Base-by-base conservation (phyloP, 1,140 invertebrate genomes). In the Lepidurus couesii region DNA sequence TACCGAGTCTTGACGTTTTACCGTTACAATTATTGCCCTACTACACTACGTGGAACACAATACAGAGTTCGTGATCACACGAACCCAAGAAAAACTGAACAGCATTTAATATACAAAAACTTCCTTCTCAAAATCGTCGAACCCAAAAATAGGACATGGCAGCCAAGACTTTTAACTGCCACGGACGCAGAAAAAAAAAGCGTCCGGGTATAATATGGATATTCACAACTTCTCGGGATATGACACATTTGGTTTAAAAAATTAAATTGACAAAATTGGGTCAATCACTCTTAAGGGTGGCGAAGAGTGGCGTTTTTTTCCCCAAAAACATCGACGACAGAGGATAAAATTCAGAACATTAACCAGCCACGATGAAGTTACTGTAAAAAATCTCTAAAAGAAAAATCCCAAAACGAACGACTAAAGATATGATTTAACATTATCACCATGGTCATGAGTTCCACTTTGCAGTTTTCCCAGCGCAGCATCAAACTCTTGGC, bases 1-100 rank as follows among this genome's bases (percentile, higher is more conserved):
- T 13, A 21, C 53, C 53, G 53, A 65, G 53, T 65, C 53, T 65
- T 65, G 53, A 21, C 21, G 53, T 65, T 34, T 65, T 21, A 65
- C n/a, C 53, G 21, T 65, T 65, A 65, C 53, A 65, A 65, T 65
- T 65, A 65, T 65, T 65, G 53, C 53, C 53, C 53, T 65, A 65
- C 53, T 65, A 65, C 53, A 65, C 53, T 65, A 65, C 53, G 53
- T 65, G 53, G n/a, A 65, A 65, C 53, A 65, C 53, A 65, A 65
- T 65, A 65, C 6, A 4, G 34, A 34, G 34, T 34, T 34, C 13
- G 16, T 13, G 53, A 21, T 65, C 53, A 21, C 53, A 65, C 53
- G 53, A 65, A 65, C 4, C 53, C 13, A 7, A 65, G 1, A 65
- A 7, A 65, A 65, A 34, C 34, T 34, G 34, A 65, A 65, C 53